Conservation (phyloP, 2,888 invertebrate genomes). For the Andrena camellia region DNA sequence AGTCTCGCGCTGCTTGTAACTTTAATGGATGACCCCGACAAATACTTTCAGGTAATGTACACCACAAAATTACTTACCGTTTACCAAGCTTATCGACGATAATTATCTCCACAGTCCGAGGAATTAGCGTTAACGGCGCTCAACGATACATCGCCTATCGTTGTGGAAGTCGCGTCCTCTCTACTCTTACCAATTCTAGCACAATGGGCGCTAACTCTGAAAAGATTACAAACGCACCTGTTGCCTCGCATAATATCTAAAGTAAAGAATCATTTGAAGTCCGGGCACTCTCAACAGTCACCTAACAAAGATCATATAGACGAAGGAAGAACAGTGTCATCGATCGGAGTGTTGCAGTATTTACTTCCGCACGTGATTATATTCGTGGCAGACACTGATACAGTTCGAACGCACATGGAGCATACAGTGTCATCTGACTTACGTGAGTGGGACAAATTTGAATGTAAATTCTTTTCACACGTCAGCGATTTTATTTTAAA, state of each 20-base stretch:
- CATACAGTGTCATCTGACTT: conserved; percentile 74
- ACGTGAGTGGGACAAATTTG: conserved; percentile 68
- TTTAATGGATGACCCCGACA: conserved; percentile 89
- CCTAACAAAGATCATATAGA: conserved; percentile 78
- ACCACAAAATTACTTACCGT: background rate
- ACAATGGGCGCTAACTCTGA: conserved; percentile 88
- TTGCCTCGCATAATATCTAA: conserved; percentile 81
- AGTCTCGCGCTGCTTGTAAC: conserved; percentile 88
- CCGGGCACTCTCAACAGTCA: conserved; percentile 73
- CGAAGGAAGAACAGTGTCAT: conserved; percentile 75
- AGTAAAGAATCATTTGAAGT: conserved; percentile 78
- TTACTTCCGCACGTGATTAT: conserved; percentile 81
- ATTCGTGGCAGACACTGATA: conserved; percentile 75
- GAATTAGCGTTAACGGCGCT: conserved; percentile 88
- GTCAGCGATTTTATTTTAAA: conserved; percentile 21
- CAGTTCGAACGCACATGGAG: conserved; percentile 73
- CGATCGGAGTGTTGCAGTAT: conserved; percentile 77
- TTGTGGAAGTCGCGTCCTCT: conserved; percentile 86
- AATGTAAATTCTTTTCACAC: background rate
- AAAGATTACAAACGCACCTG: conserved; percentile 86
- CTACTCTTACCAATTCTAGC: conserved; percentile 88
- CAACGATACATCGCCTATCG: conserved; percentile 86
- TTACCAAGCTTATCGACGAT: conserved; percentile 10
- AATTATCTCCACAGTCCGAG: conserved; percentile 84
- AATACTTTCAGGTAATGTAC: conserved; percentile 86